phyloP scores from a whole-genome alignment of 2,888 invertebrate genomes.

The Nowickia ferox region DNA sequence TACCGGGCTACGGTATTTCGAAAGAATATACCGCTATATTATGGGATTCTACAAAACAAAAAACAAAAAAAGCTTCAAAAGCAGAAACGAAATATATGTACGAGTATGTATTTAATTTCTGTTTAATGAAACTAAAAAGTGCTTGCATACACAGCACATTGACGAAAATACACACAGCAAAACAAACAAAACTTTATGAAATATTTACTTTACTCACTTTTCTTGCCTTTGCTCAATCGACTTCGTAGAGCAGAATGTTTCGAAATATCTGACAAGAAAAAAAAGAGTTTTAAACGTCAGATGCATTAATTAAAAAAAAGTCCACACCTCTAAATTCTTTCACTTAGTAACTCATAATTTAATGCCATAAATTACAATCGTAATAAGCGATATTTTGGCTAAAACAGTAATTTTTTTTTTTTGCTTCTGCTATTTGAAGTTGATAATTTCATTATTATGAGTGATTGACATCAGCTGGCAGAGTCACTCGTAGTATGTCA shows the following conservation, averaged over 20 bases:
- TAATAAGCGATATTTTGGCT: conserved; percentile 35
- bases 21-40: conserved; percentile 71
- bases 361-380: conserved; percentile 39
- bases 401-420: conserved; percentile 1
- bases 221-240: conserved; percentile 2
- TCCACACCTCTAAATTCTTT: conserved; percentile 58
- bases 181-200: conserved; percentile 39
- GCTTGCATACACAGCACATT: conserved; percentile 40
- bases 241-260: conserved; percentile 8
- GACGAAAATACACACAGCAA: conserved; percentile 54
- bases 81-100: conserved; percentile 20
- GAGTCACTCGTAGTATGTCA: neutral
- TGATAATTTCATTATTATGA: conserved; percentile 23
- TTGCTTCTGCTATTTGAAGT: neutral
- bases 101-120: conserved; percentile 49
- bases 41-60: conserved; percentile 59
- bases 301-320: conserved; percentile 8
- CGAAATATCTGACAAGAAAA: conserved; percentile 18
- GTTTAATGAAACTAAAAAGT: conserved; percentile 68
- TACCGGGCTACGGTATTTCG: conserved; percentile 70
- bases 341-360: conserved; percentile 45
- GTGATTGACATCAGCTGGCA: conserved; percentile 26
- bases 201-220: conserved; percentile 41
- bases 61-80: conserved; percentile 36
- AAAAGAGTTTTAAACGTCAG: conserved; percentile 48